Conservation (phyloP, 30 jellyfish, hydroid and myxozoan species). For the Hydractinia symbiolongicarpus region DNA sequence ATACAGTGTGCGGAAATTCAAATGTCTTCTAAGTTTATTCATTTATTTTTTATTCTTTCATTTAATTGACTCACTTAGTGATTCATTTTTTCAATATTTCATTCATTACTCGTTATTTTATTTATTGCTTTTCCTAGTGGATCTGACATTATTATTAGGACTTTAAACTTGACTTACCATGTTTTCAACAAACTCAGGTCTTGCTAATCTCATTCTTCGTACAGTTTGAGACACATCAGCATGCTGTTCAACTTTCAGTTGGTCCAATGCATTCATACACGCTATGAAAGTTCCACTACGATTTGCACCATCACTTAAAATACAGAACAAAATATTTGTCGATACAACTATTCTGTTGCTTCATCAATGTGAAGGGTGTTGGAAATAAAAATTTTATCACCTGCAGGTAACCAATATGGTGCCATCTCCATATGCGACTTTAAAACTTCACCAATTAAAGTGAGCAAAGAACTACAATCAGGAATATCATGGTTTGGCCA, state of each 20-base stretch:
- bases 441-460: slow-evolving; percentile 8
- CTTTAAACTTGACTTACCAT: not conserved
- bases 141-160: too few species aligned
- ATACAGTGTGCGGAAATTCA: too few species aligned
- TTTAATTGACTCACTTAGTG: too few species aligned
- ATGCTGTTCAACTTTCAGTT: slow-evolving; percentile 50
- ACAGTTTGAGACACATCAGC: slow-evolving; percentile 74
- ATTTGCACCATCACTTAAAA: slow-evolving; percentile 60
- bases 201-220: slow-evolving; percentile 40
- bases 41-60: too few species aligned
- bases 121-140: too few species aligned
- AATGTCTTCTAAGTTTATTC: too few species aligned
- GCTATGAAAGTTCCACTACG: slow-evolving; percentile 78
- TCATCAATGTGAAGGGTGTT: too few species aligned
- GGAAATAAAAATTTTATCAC: not conserved
- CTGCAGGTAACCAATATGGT: slow-evolving; percentile 21
- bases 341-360: too few species aligned
- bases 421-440: slow-evolving; percentile 30
- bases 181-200: slow-evolving; percentile 43
- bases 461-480: not conserved
- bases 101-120: too few species aligned
- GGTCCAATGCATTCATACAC: slow-evolving; percentile 43
- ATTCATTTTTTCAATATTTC: too few species aligned
- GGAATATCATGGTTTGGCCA: slow-evolving; percentile 25
- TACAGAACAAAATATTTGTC: too few species aligned